Evolutionary conservation across 1,140 invertebrate species (phyloP).

Genomic region (Drosophila neocordata): DNA sequence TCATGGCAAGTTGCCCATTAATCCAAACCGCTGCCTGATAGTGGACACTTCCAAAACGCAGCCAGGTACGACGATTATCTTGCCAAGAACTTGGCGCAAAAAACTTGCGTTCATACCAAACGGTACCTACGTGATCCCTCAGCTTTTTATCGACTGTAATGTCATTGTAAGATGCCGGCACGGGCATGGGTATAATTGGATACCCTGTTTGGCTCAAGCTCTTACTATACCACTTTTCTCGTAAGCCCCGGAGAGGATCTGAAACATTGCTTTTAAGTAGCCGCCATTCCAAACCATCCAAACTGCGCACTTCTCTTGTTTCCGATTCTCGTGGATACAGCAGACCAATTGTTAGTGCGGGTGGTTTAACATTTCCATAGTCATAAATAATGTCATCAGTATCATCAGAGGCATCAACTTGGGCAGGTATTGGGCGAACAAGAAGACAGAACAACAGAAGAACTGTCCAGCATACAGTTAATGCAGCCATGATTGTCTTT

Average conservation of each 20-base stretch:
- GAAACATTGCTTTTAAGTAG: conserved; percentile 87
- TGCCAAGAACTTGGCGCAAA: conserved; percentile 90
- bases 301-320: conserved; percentile 88
- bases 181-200: conserved; percentile 91
- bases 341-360: conserved; percentile 84
- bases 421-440: background rate
- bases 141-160: conserved; percentile 91
- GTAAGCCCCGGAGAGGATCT: conserved; percentile 88
- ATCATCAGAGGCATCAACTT: background rate
- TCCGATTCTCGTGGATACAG: conserved; percentile 93
- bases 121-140: conserved; percentile 96
- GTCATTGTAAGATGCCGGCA: conserved; percentile 98
- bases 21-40: conserved; percentile 94
- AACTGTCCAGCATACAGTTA: background rate
- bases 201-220: conserved; percentile 23
- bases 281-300: conserved; percentile 94
- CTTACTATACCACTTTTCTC: conserved; percentile 89
- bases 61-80: conserved; percentile 87
- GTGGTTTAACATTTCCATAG: conserved; percentile 31
- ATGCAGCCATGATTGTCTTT: background rate
- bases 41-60: conserved; percentile 94
- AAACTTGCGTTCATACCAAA: conserved; percentile 95
- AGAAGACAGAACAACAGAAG: background rate
- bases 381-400: conserved; percentile 17
- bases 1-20: conserved; percentile 90